Conservation (phyloP, 2,113 vertebrate species). For the Oreochromis tanganicae region DNA sequence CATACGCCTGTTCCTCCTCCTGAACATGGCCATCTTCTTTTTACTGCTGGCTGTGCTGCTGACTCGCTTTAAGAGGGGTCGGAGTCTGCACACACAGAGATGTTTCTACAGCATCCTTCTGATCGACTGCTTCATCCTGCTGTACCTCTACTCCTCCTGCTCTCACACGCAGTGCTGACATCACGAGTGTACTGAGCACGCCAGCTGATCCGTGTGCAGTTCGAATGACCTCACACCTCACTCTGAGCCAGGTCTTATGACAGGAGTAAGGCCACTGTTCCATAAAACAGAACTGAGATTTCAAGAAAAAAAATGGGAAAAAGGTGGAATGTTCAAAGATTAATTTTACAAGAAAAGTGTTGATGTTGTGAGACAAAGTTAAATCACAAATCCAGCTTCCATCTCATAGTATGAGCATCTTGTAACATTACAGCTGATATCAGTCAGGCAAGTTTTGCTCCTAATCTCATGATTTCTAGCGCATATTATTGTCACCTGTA, state of each 20-base stretch:
- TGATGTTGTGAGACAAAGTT: not conserved
- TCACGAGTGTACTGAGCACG: not conserved
- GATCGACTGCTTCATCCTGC: constrained; percentile 87
- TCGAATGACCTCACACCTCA: constrained; percentile 21
- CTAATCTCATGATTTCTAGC: not conserved
- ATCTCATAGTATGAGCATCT: not conserved
- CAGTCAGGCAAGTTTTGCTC: not conserved
- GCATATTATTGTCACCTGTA: not conserved
- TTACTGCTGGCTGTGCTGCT: constrained; percentile 87
- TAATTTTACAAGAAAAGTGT: not conserved
- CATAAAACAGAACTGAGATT: not conserved
- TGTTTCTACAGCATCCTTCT: constrained; percentile 89
- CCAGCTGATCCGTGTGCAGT: not conserved
- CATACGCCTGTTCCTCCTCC: constrained; percentile 86
- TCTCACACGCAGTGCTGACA: constrained; percentile 86
- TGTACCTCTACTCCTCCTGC: constrained; percentile 94
- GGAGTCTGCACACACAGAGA: constrained; percentile 85
- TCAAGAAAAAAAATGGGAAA: not conserved
- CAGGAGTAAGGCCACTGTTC: not conserved
- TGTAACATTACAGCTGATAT: not conserved
- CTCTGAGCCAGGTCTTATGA: constrained; percentile 25
- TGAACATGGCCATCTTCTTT: constrained; percentile 95
- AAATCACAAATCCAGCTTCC: not conserved
- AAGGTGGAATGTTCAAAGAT: not conserved
- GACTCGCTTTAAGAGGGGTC: constrained; percentile 84